Conservation (phyloP, 92 coral and sea anemone genomes). For the Heteractis magnifica region DNA sequence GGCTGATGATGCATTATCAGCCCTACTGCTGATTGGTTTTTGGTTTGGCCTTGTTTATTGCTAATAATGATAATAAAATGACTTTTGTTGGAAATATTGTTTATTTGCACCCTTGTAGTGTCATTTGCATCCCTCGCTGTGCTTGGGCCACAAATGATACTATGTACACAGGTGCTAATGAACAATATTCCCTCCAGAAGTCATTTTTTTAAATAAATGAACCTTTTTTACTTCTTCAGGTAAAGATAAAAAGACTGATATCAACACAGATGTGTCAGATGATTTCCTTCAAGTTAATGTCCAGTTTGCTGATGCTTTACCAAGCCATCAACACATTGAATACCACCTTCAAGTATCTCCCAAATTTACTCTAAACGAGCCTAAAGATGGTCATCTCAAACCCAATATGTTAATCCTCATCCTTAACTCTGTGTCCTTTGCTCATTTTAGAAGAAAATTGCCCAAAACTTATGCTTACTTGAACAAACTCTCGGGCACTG, state of each 20-base stretch:
- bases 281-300: constrained; percentile 53
- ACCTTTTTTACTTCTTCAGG: background rate
- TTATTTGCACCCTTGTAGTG: too few species aligned
- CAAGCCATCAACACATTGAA: constrained; percentile 34
- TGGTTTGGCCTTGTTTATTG: too few species aligned
- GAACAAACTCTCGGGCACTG: constrained; percentile 24
- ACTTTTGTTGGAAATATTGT: too few species aligned
- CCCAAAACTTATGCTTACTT: constrained; percentile 45
- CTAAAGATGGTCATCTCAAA: constrained; percentile 33
- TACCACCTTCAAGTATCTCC: constrained; percentile 60
- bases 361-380: constrained; percentile 49
- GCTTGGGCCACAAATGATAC: too few species aligned
- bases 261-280: constrained; percentile 46
- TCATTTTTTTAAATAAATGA: background rate
- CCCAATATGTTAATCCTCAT: constrained; percentile 48
- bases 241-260: constrained; percentile 18
- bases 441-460: constrained; percentile 54
- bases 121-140: too few species aligned
- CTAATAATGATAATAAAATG: too few species aligned
- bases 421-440: constrained; percentile 52
- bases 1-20: too few species aligned
- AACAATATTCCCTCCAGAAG: too few species aligned
- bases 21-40: too few species aligned
- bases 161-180: too few species aligned
- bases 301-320: constrained; percentile 32